These are phyloP conservation scores for Semaprochilodus insignis DNA, from an alignment of 2,797 vertebrate species.

Conservation along the genomic window DNA sequence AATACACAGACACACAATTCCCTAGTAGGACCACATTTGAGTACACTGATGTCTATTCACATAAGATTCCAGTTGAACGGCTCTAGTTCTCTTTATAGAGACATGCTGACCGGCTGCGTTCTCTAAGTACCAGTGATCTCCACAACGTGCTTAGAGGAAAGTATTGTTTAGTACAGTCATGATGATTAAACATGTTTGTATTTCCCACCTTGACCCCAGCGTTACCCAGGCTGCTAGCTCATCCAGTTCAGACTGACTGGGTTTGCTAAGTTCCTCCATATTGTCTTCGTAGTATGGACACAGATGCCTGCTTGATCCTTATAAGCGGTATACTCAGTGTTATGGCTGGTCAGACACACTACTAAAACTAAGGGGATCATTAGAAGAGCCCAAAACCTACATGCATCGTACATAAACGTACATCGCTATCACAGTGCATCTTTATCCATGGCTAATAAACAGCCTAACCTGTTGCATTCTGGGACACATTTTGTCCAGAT, in stretches of 20 bases:
- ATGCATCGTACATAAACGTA: constrained; percentile 8
- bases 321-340: neutral
- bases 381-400: constrained; percentile 7
- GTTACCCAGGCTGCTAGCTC: neutral
- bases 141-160: no score
- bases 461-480: constrained; percentile 22
- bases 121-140: no score
- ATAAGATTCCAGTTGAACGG: no score
- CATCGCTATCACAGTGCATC: neutral
- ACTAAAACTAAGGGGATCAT: neutral
- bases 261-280: neutral
- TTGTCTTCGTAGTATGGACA: neutral
- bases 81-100: no score
- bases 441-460: constrained; percentile 19
- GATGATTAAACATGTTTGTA: no score
- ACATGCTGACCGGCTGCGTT: no score
- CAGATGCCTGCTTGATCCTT: neutral
- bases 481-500: constrained; percentile 32
- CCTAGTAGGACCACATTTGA: no score
- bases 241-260: neutral
- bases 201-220: no score
- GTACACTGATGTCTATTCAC: no score
- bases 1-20: no score
- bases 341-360: neutral
- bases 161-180: no score